Evolutionary conservation across 1,140 invertebrate genomes (phyloP), one percentile per base, ranked within the genome.

Genomic region (Drosophila paulistorum): DNA sequence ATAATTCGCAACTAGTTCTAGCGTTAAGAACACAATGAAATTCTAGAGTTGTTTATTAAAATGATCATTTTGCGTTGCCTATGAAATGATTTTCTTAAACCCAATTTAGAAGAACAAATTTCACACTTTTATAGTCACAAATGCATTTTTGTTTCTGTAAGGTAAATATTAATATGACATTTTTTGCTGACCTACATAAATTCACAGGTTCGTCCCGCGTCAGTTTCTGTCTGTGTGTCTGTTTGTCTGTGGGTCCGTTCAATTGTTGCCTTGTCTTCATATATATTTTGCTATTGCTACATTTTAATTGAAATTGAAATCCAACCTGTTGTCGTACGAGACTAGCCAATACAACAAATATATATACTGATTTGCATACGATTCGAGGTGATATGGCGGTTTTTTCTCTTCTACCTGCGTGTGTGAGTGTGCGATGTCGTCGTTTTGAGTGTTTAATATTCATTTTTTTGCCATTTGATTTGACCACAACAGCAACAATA

Each of bases 401-500:
- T 48, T 17, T 48, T 48, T 20, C 17, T 48, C 20, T 9, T 37
- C 11, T 54, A 51, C 41, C 37, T 76, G 35, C 6, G 35, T 37
- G 10, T 61, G 68, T 51, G 55, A 30, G 71, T 48, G 33, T 20
- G 9, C 37, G 20, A 41, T 54, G 35, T 62, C 61, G 57, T 37
- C 17, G 59, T 41, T 45, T 54, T 61, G 61, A 64, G 73, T 87
- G 83, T 84, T 87, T 87, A 87, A 87, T 87, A 87, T 87, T 87
- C 84, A 87, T 87, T 80, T 87, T 77, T 87, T 67, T 87, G 83
- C 80, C 83, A 79, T 86, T 83, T 80, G 83, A 37, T 59, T 26
- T 87, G 83, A 87, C 83, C 83, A 89, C 83, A 87, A 77, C 80
- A 87, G 89, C 84, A 67, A 59, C 23, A 39, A 45, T 11, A 59